These are phyloP conservation scores for Atherinomorus stipes DNA, from an alignment of 2,113 vertebrate genomes.

Conservation along the genomic window DNA sequence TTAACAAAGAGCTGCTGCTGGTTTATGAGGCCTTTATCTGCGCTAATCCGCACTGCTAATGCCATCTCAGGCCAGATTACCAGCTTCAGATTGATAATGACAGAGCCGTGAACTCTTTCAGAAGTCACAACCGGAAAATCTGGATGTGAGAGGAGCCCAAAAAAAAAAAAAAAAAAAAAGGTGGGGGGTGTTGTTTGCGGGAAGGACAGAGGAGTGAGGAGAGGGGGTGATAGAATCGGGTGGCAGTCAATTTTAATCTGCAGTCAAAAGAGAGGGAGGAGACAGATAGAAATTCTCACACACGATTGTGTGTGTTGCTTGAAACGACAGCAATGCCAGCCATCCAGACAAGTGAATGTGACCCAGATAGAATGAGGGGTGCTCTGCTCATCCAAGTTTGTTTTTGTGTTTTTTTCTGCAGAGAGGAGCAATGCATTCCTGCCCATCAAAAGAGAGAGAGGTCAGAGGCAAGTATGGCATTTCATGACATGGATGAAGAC, in stretches of 20 bases:
- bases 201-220: constrained; percentile 35
- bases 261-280: constrained; percentile 41
- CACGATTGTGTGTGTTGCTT: constrained; percentile 43
- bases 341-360: constrained; percentile 66
- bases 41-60: constrained; percentile 82
- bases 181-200: not conserved
- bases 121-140: constrained; percentile 79
- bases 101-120: constrained; percentile 81
- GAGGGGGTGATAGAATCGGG: constrained; percentile 53
- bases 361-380: constrained; percentile 61
- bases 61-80: constrained; percentile 85
- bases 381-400: constrained; percentile 1
- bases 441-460: constrained; percentile 12
- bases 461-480: constrained; percentile 5
- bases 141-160: constrained; percentile 54
- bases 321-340: constrained; percentile 63
- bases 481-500: constrained; percentile 33
- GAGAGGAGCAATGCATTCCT: constrained; percentile 40
- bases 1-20: constrained; percentile 81
- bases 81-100: constrained; percentile 81
- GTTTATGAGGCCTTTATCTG: constrained; percentile 84
- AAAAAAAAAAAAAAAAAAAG: constrained; percentile 14
- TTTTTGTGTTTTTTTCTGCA: constrained; percentile 27
- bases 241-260: constrained; percentile 77
- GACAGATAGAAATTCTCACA: constrained; percentile 30